Percentiles rank a stretch among this genome's conserved stretches.
These are phyloP conservation scores for Gobius niger DNA, from an alignment of 2,113 vertebrate species.

Conservation along the genomic window DNA sequence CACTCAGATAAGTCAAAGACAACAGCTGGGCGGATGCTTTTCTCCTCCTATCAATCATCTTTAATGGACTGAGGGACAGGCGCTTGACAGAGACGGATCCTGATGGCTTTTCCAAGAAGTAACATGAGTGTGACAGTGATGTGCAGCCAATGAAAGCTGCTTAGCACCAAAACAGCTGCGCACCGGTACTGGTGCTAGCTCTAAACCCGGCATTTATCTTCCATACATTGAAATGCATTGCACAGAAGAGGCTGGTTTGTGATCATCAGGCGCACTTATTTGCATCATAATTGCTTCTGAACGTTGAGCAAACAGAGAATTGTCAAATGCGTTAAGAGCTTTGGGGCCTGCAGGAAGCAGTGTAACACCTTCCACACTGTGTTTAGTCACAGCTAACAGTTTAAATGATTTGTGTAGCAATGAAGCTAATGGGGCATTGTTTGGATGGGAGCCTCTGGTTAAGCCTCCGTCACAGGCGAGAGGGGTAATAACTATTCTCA, in stretches of 20 bases:
- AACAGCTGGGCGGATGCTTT: slow-evolving; percentile 76
- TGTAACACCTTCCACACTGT: neutral
- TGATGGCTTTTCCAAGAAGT: slow-evolving; percentile 72
- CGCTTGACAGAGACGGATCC: slow-evolving; percentile 75
- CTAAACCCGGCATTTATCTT: slow-evolving; percentile 28
- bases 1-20: slow-evolving; percentile 63
- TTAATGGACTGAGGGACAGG: slow-evolving; percentile 78
- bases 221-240: slow-evolving; percentile 27
- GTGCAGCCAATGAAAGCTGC: slow-evolving; percentile 62
- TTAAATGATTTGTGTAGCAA: slow-evolving; percentile 3
- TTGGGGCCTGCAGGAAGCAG: neutral
- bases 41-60: slow-evolving; percentile 76
- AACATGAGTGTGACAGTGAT: slow-evolving; percentile 72
- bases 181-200: slow-evolving; percentile 23
- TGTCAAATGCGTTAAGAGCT: slow-evolving; percentile 30
- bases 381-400: neutral
- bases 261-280: slow-evolving; percentile 45
- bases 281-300: slow-evolving; percentile 53
- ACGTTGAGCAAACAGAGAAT: slow-evolving; percentile 25
- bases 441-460: neutral
- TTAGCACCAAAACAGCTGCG: slow-evolving; percentile 54
- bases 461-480: neutral
- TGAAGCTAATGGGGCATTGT: slow-evolving; percentile 11
- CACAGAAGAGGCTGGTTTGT: slow-evolving; percentile 42
- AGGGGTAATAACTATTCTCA: too few relatives aligned